Base-by-base conservation (phyloP, 2,113 vertebrate genomes). In the Collichthys lucidus region DNA sequence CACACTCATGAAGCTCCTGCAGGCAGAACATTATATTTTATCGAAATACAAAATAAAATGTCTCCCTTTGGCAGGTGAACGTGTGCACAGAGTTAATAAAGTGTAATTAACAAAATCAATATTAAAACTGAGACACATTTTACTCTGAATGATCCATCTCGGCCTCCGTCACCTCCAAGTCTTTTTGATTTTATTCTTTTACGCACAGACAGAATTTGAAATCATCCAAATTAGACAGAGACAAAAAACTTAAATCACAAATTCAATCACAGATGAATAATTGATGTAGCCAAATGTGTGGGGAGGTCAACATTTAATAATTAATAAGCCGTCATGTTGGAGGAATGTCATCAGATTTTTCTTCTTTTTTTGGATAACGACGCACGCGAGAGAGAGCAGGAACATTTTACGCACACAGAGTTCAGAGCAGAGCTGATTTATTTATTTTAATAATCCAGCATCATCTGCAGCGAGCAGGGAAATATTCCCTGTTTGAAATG, bases 231-330 rank as follows among this genome's bases (percentile, higher is more conserved):
- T 83, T 68, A 74, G 69, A 42, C 75, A 79, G 64, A 85, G 84
- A 80, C 66, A 83, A 80, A 49, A 70, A 84, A 83, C 40, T 67
- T 63, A 75, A 84, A 84, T 71, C 52, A 71, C 74, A 86, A 84
- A 83, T 90, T 89, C 42, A 80, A 72, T 78, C 62, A 56, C 46
- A 53, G 17, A 89, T 94, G 56, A 93, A 90, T 93, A 83, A 91
- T 90, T 84, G 57, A 92, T 88, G 68, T 14, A 73, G 68, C 93
- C 91, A 93, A 94, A 93, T 92, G 89, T 87, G 92, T 83, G 73
- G 50, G 80, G 90, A 88, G 91, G 89, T 89, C 90, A 92, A 44
- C 47, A 5, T 63, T 93, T 53, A 91, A 94, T 92, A 77, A 91
- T 93, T 92, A 22, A 91, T 92, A 47, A 59, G 50, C 60, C 83